Evolutionary conservation across 2,888 invertebrate genomes (phyloP).

Genomic region (Steinernema carpocapsae): DNA sequence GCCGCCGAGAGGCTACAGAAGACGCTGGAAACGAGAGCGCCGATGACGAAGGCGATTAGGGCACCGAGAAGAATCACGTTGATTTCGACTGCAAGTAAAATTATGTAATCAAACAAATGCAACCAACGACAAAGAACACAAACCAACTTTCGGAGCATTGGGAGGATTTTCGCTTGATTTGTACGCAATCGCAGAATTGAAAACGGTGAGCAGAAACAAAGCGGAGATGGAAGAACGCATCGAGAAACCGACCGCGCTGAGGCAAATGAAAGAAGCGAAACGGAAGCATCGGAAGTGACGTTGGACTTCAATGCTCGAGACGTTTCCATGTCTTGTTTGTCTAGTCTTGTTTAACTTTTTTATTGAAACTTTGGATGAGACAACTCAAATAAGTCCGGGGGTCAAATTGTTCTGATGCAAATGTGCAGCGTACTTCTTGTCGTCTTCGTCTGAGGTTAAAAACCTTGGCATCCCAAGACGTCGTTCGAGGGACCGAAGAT

Average conservation of each 20-base stretch:
- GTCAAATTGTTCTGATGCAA: constrained; percentile 6
- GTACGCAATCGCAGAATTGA: too few relatives aligned
- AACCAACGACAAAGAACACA: too few relatives aligned
- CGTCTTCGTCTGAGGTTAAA: constrained; percentile 50
- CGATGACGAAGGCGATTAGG: not conserved
- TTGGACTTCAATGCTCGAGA: too few relatives aligned
- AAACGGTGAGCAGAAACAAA: too few relatives aligned
- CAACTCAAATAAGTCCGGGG: constrained; percentile 2
- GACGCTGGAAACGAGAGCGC: not conserved
- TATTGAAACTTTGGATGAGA: too few relatives aligned
- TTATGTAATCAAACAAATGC: too few relatives aligned
- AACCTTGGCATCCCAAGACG: constrained; percentile 53
- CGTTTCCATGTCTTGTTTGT: not conserved
- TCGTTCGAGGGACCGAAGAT: constrained; percentile 56
- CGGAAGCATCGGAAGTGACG: too few relatives aligned
- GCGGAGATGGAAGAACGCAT: too few relatives aligned
- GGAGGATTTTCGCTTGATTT: too few relatives aligned
- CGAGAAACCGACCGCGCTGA: too few relatives aligned
- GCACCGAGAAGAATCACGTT: not conserved
- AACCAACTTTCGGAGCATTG: too few relatives aligned
- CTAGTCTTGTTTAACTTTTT: not conserved
- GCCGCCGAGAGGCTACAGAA: not conserved
- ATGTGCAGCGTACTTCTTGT: constrained; percentile 44
- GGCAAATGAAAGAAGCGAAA: too few relatives aligned
- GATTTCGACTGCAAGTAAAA: not conserved